These are phyloP conservation scores for Drosophila neocordata DNA, from an alignment of 1,140 invertebrate species.

Conservation along the genomic window DNA sequence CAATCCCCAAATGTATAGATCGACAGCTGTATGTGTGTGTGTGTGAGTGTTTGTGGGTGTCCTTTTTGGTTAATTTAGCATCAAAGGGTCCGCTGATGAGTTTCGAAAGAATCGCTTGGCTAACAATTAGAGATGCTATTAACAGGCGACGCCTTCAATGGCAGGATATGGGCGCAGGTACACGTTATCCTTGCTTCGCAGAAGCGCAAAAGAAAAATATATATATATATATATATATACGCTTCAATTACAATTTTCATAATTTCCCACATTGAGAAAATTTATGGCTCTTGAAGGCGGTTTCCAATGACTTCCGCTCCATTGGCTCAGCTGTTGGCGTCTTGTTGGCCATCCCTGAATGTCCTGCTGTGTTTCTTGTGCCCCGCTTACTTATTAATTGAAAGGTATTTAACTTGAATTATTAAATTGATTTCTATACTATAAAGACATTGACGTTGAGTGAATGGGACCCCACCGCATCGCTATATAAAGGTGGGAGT, in stretches of 20 bases:
- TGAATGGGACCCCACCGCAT: neutral
- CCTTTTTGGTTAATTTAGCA: slow-evolving; percentile 28
- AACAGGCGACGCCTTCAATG: slow-evolving; percentile 55
- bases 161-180: slow-evolving; percentile 33
- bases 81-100: slow-evolving; percentile 55
- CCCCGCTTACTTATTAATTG: slow-evolving; percentile 59
- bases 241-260: slow-evolving; percentile 78
- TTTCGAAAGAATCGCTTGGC: slow-evolving; percentile 50
- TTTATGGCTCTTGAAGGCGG: slow-evolving; percentile 67
- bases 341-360: slow-evolving; percentile 33
- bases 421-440: slow-evolving; percentile 79
- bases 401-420: slow-evolving; percentile 74
- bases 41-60: slow-evolving; percentile 47
- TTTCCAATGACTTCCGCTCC: slow-evolving; percentile 63
- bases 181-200: slow-evolving; percentile 12
- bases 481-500: too few species aligned
- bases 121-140: slow-evolving; percentile 72
- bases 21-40: neutral
- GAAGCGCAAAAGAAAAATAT: too few species aligned
- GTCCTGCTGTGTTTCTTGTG: slow-evolving; percentile 47
- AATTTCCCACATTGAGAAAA: slow-evolving; percentile 73
- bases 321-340: slow-evolving; percentile 48
- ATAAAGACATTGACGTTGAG: slow-evolving; percentile 52
- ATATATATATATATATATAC: slow-evolving; percentile 22
- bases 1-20: slow-evolving; percentile 3